phyloP scores from a whole-genome alignment of 2,113 vertebrate species.

The Hippoglossus stenolepis region DNA sequence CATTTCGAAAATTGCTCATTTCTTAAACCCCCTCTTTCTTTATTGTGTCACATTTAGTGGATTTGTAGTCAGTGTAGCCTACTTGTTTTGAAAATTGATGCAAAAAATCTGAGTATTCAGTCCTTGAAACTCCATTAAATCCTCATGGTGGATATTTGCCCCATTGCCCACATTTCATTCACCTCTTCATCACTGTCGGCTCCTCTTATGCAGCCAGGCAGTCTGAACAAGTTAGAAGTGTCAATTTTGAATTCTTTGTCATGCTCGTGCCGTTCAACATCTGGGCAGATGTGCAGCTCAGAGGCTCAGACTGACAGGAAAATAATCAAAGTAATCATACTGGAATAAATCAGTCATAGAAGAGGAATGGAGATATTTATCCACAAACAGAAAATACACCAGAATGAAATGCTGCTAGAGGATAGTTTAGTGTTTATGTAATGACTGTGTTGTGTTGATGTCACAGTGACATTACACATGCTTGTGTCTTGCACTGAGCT shows the following conservation, averaged over 20 bases:
- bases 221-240: slow-evolving; percentile 33
- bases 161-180: too few species aligned
- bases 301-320: too few species aligned
- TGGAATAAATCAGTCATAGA: too few species aligned
- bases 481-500: too few species aligned
- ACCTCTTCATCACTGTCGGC: not conserved
- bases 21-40: not conserved
- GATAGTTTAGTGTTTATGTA: too few species aligned
- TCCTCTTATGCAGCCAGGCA: slow-evolving; percentile 3
- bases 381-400: too few species aligned
- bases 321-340: too few species aligned
- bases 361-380: too few species aligned
- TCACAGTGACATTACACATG: too few species aligned
- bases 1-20: too few species aligned
- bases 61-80: not conserved
- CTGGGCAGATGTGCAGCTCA: slow-evolving; percentile 72
- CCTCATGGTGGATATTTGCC: not conserved
- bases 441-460: too few species aligned
- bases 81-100: not conserved
- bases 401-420: too few species aligned
- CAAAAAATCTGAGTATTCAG: not conserved
- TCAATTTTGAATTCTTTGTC: slow-evolving; percentile 76
- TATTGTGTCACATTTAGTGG: not conserved
- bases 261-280: slow-evolving; percentile 62
- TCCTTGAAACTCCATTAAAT: not conserved